These are phyloP conservation scores for Bradypus variegatus DNA, from an alignment of 2,797 vertebrate genomes.

Conservation along the genomic window DNA sequence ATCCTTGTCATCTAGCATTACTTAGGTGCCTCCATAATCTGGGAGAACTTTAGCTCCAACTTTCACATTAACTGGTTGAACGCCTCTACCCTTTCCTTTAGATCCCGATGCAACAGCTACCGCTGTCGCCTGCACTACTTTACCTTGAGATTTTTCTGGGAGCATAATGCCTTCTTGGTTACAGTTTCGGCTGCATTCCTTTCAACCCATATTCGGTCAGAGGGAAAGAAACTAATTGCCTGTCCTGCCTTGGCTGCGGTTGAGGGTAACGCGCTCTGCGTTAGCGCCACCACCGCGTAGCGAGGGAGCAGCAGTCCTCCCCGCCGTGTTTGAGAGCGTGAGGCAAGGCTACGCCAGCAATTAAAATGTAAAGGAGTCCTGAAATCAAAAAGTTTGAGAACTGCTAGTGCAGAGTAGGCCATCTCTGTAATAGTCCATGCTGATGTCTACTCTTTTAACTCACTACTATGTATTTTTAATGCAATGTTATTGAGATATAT, in stretches of 20 bases:
- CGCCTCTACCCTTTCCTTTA: constrained; percentile 79
- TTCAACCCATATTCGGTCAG: constrained; percentile 90
- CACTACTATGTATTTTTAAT: no score
- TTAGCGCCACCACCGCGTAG: no score
- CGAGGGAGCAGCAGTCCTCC: no score
- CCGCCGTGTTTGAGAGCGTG: no score
- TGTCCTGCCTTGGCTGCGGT: constrained; percentile 66
- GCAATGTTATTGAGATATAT: no score
- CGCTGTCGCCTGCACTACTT: constrained; percentile 88
- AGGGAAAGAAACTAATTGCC: constrained; percentile 91
- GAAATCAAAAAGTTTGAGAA: no score
- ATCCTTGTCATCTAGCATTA: constrained; percentile 89
- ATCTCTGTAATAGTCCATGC: no score
- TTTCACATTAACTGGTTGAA: constrained; percentile 82
- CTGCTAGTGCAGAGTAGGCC: no score
- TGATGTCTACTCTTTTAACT: no score
- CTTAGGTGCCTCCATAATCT: constrained; percentile 92
- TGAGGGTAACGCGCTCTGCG: no score
- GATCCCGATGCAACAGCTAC: constrained; percentile 84
- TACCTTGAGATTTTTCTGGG: constrained; percentile 86
- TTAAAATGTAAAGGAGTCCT: no score
- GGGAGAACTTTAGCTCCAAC: constrained; percentile 91
- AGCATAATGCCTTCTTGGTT: constrained; percentile 51
- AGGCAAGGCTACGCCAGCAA: no score
- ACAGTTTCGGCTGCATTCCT: constrained; percentile 83